Conservation (phyloP, 2,113 vertebrate genomes). For the Cervus canadensis region DNA sequence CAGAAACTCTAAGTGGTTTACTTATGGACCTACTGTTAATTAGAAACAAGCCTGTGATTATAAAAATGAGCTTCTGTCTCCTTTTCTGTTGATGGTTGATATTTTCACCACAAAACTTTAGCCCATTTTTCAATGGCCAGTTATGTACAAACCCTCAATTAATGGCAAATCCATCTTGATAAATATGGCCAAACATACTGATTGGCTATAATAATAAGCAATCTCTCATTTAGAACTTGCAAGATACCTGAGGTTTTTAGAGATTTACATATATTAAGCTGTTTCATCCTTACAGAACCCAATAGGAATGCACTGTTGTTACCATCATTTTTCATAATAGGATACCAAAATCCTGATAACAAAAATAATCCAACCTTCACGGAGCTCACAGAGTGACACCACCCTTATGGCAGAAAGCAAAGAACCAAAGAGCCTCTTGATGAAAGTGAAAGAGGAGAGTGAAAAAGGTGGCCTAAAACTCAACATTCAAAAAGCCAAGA, state of each 20-base stretch:
- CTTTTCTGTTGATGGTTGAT: background rate
- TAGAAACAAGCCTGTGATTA: background rate
- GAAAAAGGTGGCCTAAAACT: background rate
- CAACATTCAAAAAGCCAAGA: background rate
- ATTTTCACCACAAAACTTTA: constrained; percentile 1
- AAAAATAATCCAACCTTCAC: background rate
- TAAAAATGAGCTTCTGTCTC: background rate
- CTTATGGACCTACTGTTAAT: constrained; percentile 12
- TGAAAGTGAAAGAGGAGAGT: background rate
- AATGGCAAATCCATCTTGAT: background rate
- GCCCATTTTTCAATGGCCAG: background rate
- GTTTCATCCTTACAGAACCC: background rate
- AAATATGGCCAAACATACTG: background rate
- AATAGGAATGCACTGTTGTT: background rate
- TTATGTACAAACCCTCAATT: background rate
- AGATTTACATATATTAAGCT: background rate
- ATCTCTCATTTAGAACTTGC: background rate
- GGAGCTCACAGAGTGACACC: background rate
- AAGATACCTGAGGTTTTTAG: background rate
- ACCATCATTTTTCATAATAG: background rate
- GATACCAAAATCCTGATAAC: background rate
- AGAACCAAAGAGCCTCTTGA: background rate
- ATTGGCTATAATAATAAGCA: background rate
- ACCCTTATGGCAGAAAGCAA: background rate
- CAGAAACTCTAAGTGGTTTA: background rate